phyloP scores from a whole-genome alignment of 2,113 vertebrate genomes.

The Tenrec ecaudatus region DNA sequence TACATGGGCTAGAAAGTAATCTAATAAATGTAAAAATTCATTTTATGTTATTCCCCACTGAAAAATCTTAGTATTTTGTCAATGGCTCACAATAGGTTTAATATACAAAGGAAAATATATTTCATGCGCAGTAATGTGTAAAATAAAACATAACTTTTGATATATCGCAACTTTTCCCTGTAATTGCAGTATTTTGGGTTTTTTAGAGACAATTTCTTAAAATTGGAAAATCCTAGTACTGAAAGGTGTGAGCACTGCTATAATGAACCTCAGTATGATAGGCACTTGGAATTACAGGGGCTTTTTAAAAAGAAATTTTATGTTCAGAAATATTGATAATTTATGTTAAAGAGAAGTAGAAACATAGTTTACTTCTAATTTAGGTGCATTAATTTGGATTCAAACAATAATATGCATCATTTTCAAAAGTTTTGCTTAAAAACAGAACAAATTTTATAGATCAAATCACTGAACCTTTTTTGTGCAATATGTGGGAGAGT shows the following conservation, averaged over 20 bases:
- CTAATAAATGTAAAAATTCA: slow-evolving; percentile 79
- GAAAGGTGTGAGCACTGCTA: slow-evolving; percentile 43
- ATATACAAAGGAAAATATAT: slow-evolving; percentile 68
- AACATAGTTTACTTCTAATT: neutral
- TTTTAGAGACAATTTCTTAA: slow-evolving; percentile 53
- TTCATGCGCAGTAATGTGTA: slow-evolving; percentile 76
- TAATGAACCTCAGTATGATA: neutral
- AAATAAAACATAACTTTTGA: slow-evolving; percentile 79
- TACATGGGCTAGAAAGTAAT: slow-evolving; percentile 71
- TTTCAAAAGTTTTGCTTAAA: neutral
- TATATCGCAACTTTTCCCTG: slow-evolving; percentile 77
- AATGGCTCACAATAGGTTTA: slow-evolving; percentile 75
- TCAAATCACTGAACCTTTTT: neutral
- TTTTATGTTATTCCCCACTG: slow-evolving; percentile 71
- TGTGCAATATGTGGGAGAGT: neutral
- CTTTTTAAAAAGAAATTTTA: neutral
- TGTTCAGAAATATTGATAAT: neutral
- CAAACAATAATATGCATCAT: neutral
- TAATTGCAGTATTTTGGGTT: slow-evolving; percentile 69
- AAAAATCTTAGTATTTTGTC: slow-evolving; percentile 75
- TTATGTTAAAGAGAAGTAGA: neutral
- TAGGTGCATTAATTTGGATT: neutral
- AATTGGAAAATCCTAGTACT: slow-evolving; percentile 45
- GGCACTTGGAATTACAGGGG: neutral
- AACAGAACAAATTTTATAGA: neutral